phyloP scores from a whole-genome alignment of 2,888 invertebrate species.

The Leptopterna dolabrata region DNA sequence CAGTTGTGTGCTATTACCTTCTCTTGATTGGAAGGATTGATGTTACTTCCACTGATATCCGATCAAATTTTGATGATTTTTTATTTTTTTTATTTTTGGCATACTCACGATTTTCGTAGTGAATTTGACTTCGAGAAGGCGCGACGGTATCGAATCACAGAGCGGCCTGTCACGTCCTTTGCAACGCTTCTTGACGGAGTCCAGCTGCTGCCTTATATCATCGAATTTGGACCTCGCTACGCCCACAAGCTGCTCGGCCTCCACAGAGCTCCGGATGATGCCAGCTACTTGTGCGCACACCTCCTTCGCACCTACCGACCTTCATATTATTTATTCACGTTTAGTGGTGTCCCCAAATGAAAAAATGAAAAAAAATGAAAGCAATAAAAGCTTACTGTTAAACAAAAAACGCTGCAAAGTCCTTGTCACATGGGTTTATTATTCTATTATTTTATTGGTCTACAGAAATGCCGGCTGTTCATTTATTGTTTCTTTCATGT shows the following conservation, averaged over 20 bases:
- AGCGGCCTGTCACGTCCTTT: slow-evolving; percentile 76
- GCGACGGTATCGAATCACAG: slow-evolving; percentile 80
- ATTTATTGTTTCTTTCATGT: no score
- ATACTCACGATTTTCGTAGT: slow-evolving; percentile 67
- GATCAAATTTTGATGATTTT: no score
- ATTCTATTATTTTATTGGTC: no score
- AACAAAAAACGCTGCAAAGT: no score
- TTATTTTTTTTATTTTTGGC: no score
- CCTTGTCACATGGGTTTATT: no score
- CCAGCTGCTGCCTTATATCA: slow-evolving; percentile 66
- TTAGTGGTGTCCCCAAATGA: not conserved
- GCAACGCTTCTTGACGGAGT: slow-evolving; percentile 75
- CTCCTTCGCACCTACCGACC: slow-evolving; percentile 56
- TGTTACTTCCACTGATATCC: no score
- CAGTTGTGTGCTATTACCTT: no score
- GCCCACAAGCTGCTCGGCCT: slow-evolving; percentile 46
- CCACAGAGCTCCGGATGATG: slow-evolving; percentile 45
- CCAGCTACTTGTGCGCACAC: slow-evolving; percentile 54
- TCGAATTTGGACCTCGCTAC: slow-evolving; percentile 41
- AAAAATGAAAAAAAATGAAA: not conserved
- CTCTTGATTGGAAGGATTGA: no score
- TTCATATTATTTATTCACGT: slow-evolving; percentile 44
- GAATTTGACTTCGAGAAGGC: slow-evolving; percentile 76
- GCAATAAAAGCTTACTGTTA: no score
- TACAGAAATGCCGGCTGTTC: no score